Percentiles rank a stretch among this genome's conserved stretches.
Evolutionary conservation across 2,797 vertebrate genomes (phyloP).

Genomic region (Microtus californicus): DNA sequence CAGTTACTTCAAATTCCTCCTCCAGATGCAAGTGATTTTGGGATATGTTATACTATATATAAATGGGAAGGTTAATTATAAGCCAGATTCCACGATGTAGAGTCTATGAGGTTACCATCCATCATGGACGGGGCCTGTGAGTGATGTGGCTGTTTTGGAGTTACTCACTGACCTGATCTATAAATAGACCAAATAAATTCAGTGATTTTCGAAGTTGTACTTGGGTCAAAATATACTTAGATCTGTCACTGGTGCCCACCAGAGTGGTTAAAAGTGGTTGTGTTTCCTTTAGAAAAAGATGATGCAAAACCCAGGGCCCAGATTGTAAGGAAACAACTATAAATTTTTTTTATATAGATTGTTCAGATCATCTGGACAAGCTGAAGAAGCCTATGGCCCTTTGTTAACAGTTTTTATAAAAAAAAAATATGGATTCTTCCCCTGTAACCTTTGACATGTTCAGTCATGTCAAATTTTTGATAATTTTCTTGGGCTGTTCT

Average conservation of each 20-base stretch:
- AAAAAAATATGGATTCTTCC: conserved; percentile 13
- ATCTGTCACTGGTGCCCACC: not conserved
- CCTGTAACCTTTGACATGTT: conserved; percentile 18
- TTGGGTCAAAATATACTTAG: not conserved
- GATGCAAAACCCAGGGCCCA: not conserved
- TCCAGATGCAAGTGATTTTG: not conserved
- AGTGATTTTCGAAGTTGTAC: not conserved
- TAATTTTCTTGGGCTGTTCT: conserved; percentile 30
- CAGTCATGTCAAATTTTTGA: not conserved
- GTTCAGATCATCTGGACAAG: not conserved
- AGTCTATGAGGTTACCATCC: not conserved
- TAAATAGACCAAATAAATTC: not conserved
- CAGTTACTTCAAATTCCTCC: not conserved
- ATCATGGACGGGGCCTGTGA: not conserved
- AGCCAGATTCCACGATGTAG: not conserved
- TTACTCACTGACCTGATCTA: not conserved
- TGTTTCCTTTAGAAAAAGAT: not conserved
- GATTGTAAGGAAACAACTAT: not conserved
- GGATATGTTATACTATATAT: not conserved
- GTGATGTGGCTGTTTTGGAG: not conserved
- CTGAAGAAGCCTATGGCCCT: not conserved
- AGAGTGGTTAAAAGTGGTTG: not conserved
- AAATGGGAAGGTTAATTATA: not conserved
- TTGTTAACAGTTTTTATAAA: not conserved
- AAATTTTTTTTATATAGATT: not conserved